Base-by-base conservation (phyloP, 1,140 invertebrate genomes). In the Drosophila lini region DNA sequence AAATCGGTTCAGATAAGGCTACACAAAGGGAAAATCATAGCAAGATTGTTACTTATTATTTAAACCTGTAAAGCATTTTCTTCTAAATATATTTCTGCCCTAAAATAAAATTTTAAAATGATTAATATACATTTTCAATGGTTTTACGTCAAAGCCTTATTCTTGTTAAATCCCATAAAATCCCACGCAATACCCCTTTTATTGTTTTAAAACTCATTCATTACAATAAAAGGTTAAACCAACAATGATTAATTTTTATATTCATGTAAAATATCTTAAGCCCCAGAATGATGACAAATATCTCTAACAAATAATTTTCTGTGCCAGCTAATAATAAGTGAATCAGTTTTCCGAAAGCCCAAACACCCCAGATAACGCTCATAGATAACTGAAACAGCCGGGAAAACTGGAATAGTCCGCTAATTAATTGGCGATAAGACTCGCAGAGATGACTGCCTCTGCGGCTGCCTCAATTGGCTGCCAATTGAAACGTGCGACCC, bases 361-460 rank as follows among this genome's bases (percentile, higher is more conserved):
- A 64, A 38, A 74, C 28, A 48, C 11, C 15, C 16, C 19, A 63
- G 70, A 80, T 83, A 83, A 77, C 55, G 31, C 47, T 9, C 52
- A 55, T 55, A 61, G 48, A 78, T 81, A 62, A 45, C 16, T 13
- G 38, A 64, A 69, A n/a, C 5, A 40, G 19, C 56, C 77, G 52
- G 62, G 36, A 68, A 67, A 68, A 52, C 50, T 59, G 67, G 36
- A 38, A 59, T 73, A 6, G 55, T 6, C 11, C 42, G 61, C 69
- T 78, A 89, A 88, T 84, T 81, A 88, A 89, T 89, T 73, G 48
- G 58, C 42, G 62, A 81, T 88, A 82, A 38, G 34, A 53, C 53
- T 44, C 36, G n/a, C 60, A 58, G 81, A 84, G 81, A 84, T 84
- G 77, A 69, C 5, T 55, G 34, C 50, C 40, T 60, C 40, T 60